phyloP scores from a whole-genome alignment of 2,888 invertebrate species.

The Coenonympha glycerion region DNA sequence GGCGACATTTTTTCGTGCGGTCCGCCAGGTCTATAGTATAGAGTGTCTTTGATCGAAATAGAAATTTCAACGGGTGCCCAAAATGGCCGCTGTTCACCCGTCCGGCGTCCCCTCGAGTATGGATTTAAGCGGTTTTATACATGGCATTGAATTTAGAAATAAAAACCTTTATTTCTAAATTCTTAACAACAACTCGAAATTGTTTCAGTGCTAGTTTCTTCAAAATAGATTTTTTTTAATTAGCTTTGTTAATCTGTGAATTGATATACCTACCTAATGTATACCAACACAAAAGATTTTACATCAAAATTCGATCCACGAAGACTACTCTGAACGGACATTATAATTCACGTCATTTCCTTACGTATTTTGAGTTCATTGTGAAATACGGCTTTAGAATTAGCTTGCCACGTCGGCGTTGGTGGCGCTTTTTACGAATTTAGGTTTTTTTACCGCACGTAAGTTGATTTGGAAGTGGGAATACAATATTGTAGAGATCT shows the following conservation, averaged over 20 bases:
- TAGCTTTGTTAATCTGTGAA: no score
- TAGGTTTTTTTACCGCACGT: conserved; percentile 28
- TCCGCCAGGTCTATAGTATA: no score
- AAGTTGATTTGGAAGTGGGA: neutral
- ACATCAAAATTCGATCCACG: neutral
- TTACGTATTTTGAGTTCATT: conserved; percentile 6
- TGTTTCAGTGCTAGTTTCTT: no score
- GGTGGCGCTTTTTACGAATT: conserved; percentile 26
- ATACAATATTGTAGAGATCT: neutral
- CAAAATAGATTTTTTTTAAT: no score
- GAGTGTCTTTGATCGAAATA: no score
- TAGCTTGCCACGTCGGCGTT: conserved; percentile 23
- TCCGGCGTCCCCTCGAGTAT: neutral
- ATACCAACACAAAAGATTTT: no score
- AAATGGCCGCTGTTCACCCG: neutral
- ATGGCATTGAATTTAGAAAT: no score
- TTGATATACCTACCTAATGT: no score
- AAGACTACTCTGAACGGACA: neutral
- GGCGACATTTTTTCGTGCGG: no score
- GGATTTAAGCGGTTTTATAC: no score
- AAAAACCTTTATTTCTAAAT: no score
- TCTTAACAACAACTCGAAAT: no score
- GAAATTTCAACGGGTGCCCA: neutral
- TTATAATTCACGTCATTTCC: conserved; percentile 2
- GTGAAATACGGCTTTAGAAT: conserved; percentile 10